Percentiles rank a stretch among this genome's conserved stretches.
phyloP scores from a whole-genome alignment of 2,888 invertebrate genomes.

The Agrochola macilenta region DNA sequence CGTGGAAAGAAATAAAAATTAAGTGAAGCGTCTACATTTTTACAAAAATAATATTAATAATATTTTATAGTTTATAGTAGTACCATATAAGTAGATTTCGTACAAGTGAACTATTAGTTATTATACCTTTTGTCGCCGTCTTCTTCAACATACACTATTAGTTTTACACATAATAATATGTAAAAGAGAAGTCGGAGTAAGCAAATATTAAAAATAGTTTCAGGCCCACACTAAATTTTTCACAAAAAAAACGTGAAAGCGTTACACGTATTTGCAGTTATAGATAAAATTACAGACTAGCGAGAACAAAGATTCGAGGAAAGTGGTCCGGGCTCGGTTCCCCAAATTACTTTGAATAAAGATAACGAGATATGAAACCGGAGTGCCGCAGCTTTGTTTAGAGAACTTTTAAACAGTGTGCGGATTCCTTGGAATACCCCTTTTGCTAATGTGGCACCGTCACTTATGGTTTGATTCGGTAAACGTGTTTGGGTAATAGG shows the following conservation, averaged over 20 bases:
- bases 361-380: constrained; percentile 70
- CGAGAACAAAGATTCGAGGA: constrained; percentile 62
- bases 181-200: background rate
- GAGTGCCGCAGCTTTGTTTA: constrained; percentile 60
- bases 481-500: constrained; percentile 25
- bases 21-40: background rate
- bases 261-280: constrained; percentile 63
- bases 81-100: background rate
- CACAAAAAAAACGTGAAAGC: constrained; percentile 10
- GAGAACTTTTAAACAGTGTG: constrained; percentile 51
- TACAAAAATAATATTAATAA: background rate
- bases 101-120: background rate
- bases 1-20: background rate
- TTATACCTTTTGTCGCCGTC: no score
- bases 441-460: constrained; percentile 27
- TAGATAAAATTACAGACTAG: constrained; percentile 58
- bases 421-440: constrained; percentile 31
- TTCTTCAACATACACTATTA: background rate
- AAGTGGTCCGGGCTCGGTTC: constrained; percentile 49
- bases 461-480: constrained; percentile 27
- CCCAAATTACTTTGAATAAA: constrained; percentile 73
- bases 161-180: background rate
- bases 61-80: background rate
- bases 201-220: background rate
- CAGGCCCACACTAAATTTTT: background rate